These are phyloP conservation scores for Chelon auratus DNA, from an alignment of 2,797 vertebrate genomes.

Conservation along the genomic window DNA sequence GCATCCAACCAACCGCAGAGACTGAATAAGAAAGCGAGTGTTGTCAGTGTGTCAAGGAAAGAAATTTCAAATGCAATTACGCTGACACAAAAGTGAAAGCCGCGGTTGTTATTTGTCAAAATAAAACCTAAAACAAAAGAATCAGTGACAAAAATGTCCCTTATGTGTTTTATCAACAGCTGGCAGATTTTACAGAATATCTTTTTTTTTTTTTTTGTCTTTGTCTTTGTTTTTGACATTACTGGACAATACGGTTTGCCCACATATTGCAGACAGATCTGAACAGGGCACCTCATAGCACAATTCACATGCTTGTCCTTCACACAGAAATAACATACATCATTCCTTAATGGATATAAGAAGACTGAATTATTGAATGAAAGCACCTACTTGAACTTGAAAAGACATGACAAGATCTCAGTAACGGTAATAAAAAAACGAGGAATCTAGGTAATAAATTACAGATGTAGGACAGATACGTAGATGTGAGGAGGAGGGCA, in stretches of 20 bases:
- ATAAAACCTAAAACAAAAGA: constrained; percentile 51
- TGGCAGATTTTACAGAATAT: constrained; percentile 36
- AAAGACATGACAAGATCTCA: constrained; percentile 4
- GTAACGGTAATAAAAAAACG: constrained; percentile 16
- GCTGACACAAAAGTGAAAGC: constrained; percentile 48
- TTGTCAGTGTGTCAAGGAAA: constrained; percentile 54
- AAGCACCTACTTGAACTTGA: not conserved
- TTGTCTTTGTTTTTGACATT: constrained; percentile 21
- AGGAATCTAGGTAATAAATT: constrained; percentile 26
- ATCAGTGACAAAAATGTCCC: constrained; percentile 29
- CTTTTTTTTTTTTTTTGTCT: constrained; percentile 43
- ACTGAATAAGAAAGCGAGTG: constrained; percentile 55
- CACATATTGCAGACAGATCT: constrained; percentile 22
- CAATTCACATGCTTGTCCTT: constrained; percentile 5
- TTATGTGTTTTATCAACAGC: constrained; percentile 25
- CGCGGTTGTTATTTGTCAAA: constrained; percentile 54
- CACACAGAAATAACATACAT: not conserved
- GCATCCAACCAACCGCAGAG: constrained; percentile 63
- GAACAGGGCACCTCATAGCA: constrained; percentile 1
- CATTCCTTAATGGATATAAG: constrained; percentile 3
- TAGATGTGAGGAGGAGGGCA: not conserved
- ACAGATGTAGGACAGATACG: constrained; percentile 18
- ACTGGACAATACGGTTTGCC: constrained; percentile 2
- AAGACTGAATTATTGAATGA: constrained; percentile 3
- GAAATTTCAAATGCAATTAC: constrained; percentile 65